Base-by-base conservation (phyloP, 1,140 invertebrate species). In the Hyphantria cunea region DNA sequence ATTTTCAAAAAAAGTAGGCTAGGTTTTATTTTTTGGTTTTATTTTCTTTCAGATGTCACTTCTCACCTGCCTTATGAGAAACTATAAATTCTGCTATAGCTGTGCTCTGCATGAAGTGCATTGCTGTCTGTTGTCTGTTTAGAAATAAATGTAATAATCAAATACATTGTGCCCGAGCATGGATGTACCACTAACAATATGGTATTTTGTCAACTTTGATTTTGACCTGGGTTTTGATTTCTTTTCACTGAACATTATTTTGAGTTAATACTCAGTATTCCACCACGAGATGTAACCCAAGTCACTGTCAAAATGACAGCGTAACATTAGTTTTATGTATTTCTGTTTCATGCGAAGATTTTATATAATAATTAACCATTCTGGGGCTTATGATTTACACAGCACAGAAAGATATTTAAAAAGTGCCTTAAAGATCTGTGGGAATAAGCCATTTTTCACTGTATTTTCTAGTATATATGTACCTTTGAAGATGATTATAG, bases 31-130 rank as follows among this genome's bases (percentile, higher is more conserved):
- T 85, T 92, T 91, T 91, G 90, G 90, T 86, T 88, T 93, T 78
- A 83, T 83, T 86, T 93, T 94, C 94, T 96, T 96, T 92, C 95
- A 96, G 95, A 97, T 93, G 95, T 96, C 92, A 95, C 94, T 92
- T 95, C 95, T 92, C 93, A 95, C 92, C 95, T 95, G 93, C 95
- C 95, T 92, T 97, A 97, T 92, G 95, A 96, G 94, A 96, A 96
- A 93, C 94, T 97, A 92, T 96, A 94, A 95, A 76, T 75, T 82
- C 84, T 84, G 80, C 84, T 81, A 88, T 87, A 82, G 78, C 80
- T 80, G 80, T 84, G 78, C 82, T 86, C 82, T 86, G 86, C 87
- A 90, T 89, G 87, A 82, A 76, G 75, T 76, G 81, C 81, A 85
- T 85, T 85, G 83, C 75, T 82, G 82, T 84, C 71, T 25, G n/a